These are phyloP conservation scores for Esox niger DNA, from an alignment of 2,113 vertebrate species.

Conservation along the genomic window DNA sequence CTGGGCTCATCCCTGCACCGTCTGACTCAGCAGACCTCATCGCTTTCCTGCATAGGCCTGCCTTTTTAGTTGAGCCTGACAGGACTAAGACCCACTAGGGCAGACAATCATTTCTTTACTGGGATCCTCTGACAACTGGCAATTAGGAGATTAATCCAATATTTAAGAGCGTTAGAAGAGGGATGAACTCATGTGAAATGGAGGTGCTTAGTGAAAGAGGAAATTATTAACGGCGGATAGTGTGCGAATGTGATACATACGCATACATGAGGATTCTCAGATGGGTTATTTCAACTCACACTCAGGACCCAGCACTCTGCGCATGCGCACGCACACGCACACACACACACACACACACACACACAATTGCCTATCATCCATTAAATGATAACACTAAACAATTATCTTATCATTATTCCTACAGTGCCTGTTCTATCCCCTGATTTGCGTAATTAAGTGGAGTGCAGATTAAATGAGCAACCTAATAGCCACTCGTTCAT, in stretches of 20 bases:
- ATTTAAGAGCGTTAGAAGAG: not conserved
- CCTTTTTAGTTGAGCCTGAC: constrained; percentile 1
- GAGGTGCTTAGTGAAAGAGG: not conserved
- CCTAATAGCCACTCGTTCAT: constrained; percentile 1
- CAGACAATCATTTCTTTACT: constrained; percentile 6
- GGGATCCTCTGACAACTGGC: constrained; percentile 12
- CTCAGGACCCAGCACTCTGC: not conserved
- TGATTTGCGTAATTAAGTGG: constrained; percentile 7
- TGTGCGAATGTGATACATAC: constrained; percentile 1
- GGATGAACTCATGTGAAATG: not conserved
- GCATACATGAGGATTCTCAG: no score
- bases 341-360: not conserved
- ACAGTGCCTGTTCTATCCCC: not conserved
- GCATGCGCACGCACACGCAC: not conserved
- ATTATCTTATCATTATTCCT: constrained; percentile 4
- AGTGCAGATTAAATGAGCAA: constrained; percentile 4
- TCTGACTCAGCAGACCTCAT: constrained; percentile 12
- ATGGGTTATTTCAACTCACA: no score
- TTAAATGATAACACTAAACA: not conserved
- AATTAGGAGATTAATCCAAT: constrained; percentile 14
- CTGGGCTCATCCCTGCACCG: not conserved
- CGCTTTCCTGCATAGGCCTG: not conserved
- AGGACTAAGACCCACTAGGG: not conserved
- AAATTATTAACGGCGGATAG: not conserved
- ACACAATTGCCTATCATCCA: no score